Conservation (phyloP, 1,140 invertebrate genomes). For the Pachypsylla venusta region DNA sequence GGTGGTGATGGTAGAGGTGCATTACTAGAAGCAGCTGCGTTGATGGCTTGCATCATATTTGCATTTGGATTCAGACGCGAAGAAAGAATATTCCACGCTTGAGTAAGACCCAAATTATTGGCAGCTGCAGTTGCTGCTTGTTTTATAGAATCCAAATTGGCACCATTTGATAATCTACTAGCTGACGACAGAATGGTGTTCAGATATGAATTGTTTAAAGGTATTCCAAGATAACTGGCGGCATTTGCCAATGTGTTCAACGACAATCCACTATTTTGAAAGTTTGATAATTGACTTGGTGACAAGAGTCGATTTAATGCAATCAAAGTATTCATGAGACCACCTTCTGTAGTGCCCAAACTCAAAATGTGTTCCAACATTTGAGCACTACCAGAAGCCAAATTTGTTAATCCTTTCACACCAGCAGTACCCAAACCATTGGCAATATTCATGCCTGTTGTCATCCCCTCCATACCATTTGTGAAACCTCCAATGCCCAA, state of each 20-base stretch:
- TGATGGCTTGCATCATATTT: background rate
- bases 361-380: background rate
- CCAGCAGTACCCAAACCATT: background rate
- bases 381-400: background rate
- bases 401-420: background rate
- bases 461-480: background rate
- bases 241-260: background rate
- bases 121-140: background rate
- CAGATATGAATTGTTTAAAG: background rate
- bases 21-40: background rate
- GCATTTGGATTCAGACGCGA: background rate
- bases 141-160: background rate
- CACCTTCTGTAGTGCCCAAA: background rate
- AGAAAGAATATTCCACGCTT: background rate
- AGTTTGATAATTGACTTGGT: background rate
- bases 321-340: background rate
- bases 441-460: background rate
- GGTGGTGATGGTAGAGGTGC: background rate
- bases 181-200: background rate
- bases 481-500: background rate
- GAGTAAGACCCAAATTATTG: background rate
- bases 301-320: background rate
- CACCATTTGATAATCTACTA: background rate
- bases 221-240: background rate
- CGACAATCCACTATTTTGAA: background rate